phyloP scores from a whole-genome alignment of 2,888 invertebrate genomes.

The Resseliella maxima region DNA sequence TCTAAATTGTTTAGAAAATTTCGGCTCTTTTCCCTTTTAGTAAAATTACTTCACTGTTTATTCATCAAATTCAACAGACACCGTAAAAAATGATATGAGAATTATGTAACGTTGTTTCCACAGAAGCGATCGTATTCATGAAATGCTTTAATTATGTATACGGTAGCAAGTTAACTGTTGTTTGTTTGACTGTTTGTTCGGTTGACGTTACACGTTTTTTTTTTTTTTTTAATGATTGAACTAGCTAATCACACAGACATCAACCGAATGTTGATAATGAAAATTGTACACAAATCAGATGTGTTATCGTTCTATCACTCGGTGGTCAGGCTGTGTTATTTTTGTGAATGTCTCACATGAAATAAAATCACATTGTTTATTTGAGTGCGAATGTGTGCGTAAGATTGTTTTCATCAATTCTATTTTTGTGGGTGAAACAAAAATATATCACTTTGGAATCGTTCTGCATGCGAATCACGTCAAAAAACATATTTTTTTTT shows the following conservation, averaged over 20 bases:
- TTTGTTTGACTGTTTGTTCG: neutral
- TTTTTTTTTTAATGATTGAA: too few species aligned
- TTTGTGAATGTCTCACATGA: neutral
- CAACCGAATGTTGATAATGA: too few species aligned
- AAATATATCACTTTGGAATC: neutral
- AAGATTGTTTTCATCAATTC: neutral
- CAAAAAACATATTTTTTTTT: neutral
- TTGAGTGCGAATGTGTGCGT: neutral
- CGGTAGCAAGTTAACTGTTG: neutral
- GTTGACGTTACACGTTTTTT: neutral
- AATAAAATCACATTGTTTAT: neutral
- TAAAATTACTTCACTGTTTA: too few species aligned
- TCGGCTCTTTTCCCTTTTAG: too few species aligned
- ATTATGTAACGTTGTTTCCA: neutral
- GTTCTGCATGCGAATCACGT: neutral
- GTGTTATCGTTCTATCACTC: neutral
- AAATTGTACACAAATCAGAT: neutral
- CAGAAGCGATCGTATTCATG: neutral
- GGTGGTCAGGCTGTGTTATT: neutral
- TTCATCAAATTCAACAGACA: too few species aligned
- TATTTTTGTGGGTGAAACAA: constrained; percentile 20
- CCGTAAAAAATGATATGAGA: too few species aligned
- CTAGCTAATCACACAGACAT: too few species aligned
- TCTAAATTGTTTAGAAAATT: too few species aligned
- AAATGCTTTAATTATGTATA: neutral